Percentiles rank a stretch among this genome's conserved stretches.
These are phyloP conservation scores for Drosophila nikananu DNA, from an alignment of 1,140 invertebrate species.

Conservation along the genomic window DNA sequence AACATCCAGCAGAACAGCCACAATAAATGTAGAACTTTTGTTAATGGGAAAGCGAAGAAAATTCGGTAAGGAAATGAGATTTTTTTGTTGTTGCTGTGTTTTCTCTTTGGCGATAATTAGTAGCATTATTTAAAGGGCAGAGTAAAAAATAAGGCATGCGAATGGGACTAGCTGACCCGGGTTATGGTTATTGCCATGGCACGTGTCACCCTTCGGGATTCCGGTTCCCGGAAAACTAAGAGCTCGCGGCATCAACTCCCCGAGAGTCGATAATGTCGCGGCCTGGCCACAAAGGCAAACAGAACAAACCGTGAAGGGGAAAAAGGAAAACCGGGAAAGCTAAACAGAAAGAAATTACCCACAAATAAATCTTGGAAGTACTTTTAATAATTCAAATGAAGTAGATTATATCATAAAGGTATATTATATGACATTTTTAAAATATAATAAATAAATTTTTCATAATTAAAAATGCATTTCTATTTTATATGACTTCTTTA, in stretches of 20 bases:
- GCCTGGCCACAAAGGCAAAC: constrained; percentile 62
- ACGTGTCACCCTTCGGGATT: constrained; percentile 44
- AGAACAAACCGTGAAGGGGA: constrained; percentile 8
- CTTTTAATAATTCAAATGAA: neutral
- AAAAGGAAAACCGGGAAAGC: constrained; percentile 3
- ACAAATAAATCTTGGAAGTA: neutral
- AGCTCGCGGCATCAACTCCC: constrained; percentile 43
- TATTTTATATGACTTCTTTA: no score
- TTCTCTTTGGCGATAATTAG: constrained; percentile 70
- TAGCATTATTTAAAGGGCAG: constrained; percentile 49
- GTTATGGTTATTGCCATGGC: constrained; percentile 55
- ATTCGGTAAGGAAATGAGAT: constrained; percentile 60
- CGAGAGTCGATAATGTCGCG: constrained; percentile 76
- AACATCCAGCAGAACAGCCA: constrained; percentile 69
- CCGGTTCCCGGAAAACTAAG: constrained; percentile 33
- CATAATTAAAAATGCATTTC: no score
- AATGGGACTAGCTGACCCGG: constrained; percentile 37
- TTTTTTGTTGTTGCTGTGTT: constrained; percentile 27
- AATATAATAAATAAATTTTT: no score
- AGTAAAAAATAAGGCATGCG: constrained; percentile 23
- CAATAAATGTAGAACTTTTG: constrained; percentile 78
- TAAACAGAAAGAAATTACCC: neutral
- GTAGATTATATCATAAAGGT: no score
- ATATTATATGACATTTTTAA: no score
- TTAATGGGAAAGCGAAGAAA: constrained; percentile 62